A percentile compares a stretch with the other conserved stretches of the same genome.
phyloP scores from a whole-genome alignment of 2,888 invertebrate genomes.

The Eristalinus sepulchralis region DNA sequence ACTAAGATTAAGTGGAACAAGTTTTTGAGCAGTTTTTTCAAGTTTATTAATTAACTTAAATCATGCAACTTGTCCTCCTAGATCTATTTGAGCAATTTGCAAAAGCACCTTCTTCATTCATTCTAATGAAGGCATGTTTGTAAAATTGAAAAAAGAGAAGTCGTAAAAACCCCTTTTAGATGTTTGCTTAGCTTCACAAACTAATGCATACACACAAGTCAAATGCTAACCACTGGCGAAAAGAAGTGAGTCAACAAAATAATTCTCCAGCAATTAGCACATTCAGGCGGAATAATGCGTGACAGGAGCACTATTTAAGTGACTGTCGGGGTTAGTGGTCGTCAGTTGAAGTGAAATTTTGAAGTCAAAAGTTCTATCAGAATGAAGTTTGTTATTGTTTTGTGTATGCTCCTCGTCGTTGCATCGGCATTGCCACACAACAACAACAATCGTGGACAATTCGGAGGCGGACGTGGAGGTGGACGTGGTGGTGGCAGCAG shows the following conservation, averaged over 20 bases:
- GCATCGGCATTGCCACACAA: slow-evolving; percentile 30
- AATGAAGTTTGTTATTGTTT: slow-evolving; percentile 36
- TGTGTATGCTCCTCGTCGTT: slow-evolving; percentile 43
- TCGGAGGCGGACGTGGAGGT: background rate
- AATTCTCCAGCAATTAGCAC: background rate
- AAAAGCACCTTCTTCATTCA: no score
- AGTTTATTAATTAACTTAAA: no score
- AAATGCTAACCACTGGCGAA: background rate
- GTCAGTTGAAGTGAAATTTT: slow-evolving; percentile 6
- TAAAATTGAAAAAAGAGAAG: no score
- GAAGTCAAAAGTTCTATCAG: slow-evolving; percentile 6
- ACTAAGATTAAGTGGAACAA: no score
- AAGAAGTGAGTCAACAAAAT: background rate
- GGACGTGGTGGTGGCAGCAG: slow-evolving; percentile 12
- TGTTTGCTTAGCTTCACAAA: background rate
- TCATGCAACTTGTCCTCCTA: no score
- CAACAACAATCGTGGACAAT: background rate
- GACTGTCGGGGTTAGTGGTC: background rate
- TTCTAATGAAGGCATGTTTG: no score
- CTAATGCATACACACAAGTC: background rate
- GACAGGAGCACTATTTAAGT: slow-evolving; percentile 36
- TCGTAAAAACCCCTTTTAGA: background rate
- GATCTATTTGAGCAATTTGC: no score
- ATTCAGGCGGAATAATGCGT: background rate
- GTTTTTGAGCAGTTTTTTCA: no score